phyloP scores from a whole-genome alignment of 2,888 invertebrate species.

The Morpho helenor region DNA sequence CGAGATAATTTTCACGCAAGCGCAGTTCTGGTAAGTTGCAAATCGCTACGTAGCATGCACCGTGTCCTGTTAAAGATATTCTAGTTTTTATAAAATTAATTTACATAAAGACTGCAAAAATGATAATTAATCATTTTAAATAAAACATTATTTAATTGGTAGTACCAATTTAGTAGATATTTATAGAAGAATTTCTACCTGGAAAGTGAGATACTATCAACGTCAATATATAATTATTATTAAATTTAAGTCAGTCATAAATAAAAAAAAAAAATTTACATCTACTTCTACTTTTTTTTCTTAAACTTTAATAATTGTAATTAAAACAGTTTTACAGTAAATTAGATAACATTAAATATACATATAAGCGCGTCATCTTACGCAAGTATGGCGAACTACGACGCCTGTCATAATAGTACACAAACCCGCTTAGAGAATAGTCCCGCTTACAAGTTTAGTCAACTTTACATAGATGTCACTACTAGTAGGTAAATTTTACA shows the following conservation, averaged over 20 bases:
- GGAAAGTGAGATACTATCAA: neutral
- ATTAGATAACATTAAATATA: neutral
- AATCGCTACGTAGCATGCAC: neutral
- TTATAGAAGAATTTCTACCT: neutral
- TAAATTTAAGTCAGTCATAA: neutral
- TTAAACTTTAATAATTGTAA: neutral
- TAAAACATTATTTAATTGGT: neutral
- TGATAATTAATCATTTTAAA: neutral
- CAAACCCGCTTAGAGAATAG: neutral
- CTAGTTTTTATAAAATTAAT: neutral
- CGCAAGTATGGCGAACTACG: neutral
- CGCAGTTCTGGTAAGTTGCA: constrained; percentile 28
- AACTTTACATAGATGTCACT: constrained; percentile 5
- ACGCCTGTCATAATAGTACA: neutral
- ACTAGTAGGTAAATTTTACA: neutral
- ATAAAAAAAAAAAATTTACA: neutral
- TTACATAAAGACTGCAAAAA: neutral
- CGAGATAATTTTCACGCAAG: constrained; percentile 39
- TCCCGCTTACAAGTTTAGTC: neutral
- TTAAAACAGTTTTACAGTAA: neutral
- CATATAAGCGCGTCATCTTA: constrained; percentile 13
- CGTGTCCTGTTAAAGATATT: neutral
- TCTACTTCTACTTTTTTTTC: neutral
- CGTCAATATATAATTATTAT: neutral
- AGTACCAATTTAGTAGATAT: neutral